Percentiles rank a stretch among this genome's conserved stretches.
phyloP scores from a whole-genome alignment of 2,797 vertebrate genomes.

The Aulostomus chinensis region DNA sequence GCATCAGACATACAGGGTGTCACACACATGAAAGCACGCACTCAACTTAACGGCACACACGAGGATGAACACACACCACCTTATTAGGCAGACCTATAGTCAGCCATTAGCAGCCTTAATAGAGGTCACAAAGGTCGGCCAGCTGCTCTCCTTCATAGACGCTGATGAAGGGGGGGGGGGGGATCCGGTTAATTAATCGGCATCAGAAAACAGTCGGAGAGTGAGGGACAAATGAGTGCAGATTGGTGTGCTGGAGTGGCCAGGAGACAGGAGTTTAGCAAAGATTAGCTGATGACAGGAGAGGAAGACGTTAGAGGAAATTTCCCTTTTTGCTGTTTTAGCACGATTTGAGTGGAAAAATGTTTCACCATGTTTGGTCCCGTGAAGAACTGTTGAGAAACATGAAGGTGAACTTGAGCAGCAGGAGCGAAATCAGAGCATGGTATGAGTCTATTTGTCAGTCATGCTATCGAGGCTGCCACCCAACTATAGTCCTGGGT shows the following conservation, averaged over 20 bases:
- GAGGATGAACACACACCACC: slow-evolving; percentile 61
- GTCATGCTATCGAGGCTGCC: too few species aligned
- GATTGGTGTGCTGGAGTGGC: slow-evolving; percentile 16
- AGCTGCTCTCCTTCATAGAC: slow-evolving; percentile 65
- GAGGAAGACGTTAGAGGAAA: slow-evolving; percentile 12
- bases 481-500: too few species aligned
- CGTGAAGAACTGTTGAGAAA: too few species aligned
- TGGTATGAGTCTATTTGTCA: too few species aligned
- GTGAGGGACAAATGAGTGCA: slow-evolving; percentile 43
- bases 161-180: slow-evolving; percentile 65
- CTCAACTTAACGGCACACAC: slow-evolving; percentile 36
- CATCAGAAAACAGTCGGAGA: slow-evolving; percentile 42
- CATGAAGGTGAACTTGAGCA: neutral
- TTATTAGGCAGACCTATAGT: slow-evolving; percentile 60
- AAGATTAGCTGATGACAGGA: slow-evolving; percentile 36
- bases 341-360: neutral
- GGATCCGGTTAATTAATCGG: slow-evolving; percentile 59
- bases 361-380: neutral
- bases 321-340: neutral
- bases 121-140: slow-evolving; percentile 67
- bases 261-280: slow-evolving; percentile 19
- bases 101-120: slow-evolving; percentile 56
- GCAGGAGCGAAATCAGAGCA: neutral
- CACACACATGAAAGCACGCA: slow-evolving; percentile 64
- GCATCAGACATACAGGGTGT: slow-evolving; percentile 51